Evolutionary conservation across 2,888 invertebrate species (phyloP).

Genomic region (Dascillus cervinus): DNA sequence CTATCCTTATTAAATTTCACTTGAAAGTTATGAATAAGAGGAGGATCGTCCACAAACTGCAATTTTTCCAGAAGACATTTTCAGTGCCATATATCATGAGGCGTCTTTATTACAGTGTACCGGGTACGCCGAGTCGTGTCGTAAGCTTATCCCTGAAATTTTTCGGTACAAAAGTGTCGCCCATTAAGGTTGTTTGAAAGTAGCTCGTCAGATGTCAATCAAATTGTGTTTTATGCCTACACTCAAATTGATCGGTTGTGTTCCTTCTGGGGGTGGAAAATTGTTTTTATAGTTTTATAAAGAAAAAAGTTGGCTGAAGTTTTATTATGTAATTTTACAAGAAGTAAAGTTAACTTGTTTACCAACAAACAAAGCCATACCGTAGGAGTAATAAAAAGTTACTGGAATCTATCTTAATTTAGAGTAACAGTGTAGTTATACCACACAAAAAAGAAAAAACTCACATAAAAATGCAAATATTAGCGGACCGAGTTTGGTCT

Average conservation of each 20-base stretch:
- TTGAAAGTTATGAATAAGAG: conserved; percentile 3
- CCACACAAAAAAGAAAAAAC: conserved; percentile 33
- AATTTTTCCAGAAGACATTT: conserved; percentile 11
- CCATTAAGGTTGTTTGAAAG: conserved; percentile 1
- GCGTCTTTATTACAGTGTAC: conserved; percentile 18
- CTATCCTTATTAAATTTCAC: conserved; percentile 9
- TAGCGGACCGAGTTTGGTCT: conserved; percentile 25
- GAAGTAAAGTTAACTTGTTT: conserved; percentile 15
- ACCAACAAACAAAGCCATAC: conserved; percentile 19
- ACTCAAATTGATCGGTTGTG: too few relatives aligned
- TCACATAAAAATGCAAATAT: conserved; percentile 38
- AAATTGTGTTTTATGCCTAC: too few relatives aligned
- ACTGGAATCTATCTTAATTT: conserved; percentile 33
- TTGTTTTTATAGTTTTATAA: too few relatives aligned
- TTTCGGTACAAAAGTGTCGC: neutral
- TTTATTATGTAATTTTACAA: too few relatives aligned
- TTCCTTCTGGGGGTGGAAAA: too few relatives aligned
- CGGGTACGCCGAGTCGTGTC: conserved; percentile 6
- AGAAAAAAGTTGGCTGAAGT: too few relatives aligned
- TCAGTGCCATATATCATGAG: conserved; percentile 14
- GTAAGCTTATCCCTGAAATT: conserved; percentile 1
- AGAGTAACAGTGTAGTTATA: conserved; percentile 32
- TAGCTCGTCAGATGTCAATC: too few relatives aligned
- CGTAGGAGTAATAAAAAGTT: conserved; percentile 30
- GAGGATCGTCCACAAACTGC: conserved; percentile 5